phyloP scores from a whole-genome alignment of 2,113 vertebrate species.

The Phalacrocorax carbo region DNA sequence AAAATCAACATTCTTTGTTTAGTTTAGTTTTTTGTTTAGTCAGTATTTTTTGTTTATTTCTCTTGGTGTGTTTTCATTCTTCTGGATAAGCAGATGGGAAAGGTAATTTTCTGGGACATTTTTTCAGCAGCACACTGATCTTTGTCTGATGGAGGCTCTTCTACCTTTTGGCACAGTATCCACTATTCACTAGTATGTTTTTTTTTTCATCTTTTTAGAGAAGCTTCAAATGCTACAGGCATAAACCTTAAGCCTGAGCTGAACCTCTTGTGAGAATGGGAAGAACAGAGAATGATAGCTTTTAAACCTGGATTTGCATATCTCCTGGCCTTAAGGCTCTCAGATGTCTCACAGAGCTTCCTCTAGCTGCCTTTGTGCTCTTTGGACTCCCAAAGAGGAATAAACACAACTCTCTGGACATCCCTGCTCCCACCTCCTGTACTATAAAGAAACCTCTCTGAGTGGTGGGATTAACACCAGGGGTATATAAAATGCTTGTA shows the following conservation, averaged over 20 bases:
- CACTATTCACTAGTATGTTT: neutral
- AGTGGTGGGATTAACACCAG: neutral
- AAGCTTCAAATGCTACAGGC: neutral
- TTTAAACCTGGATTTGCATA: neutral
- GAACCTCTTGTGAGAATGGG: neutral
- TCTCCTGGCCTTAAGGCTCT: neutral
- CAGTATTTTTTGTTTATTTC: neutral
- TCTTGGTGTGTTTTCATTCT: neutral
- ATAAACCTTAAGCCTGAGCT: neutral
- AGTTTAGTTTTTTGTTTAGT: no score
- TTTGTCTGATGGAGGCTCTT: neutral
- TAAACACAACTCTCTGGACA: neutral
- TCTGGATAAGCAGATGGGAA: neutral
- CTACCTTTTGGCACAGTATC: neutral
- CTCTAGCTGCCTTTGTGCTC: neutral
- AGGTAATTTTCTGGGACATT: neutral
- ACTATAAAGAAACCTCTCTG: neutral
- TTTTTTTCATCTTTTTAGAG: neutral
- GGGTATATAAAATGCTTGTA: neutral
- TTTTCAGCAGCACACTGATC: neutral
- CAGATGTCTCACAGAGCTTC: neutral
- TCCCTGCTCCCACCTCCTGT: neutral
- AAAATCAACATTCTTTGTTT: neutral
- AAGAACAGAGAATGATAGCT: neutral
- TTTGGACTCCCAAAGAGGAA: neutral